A percentile compares a stretch with the other conserved stretches of the same genome.
These are phyloP conservation scores for Hydropsyche betteni DNA, from an alignment of 2,888 invertebrate genomes.

Conservation along the genomic window DNA sequence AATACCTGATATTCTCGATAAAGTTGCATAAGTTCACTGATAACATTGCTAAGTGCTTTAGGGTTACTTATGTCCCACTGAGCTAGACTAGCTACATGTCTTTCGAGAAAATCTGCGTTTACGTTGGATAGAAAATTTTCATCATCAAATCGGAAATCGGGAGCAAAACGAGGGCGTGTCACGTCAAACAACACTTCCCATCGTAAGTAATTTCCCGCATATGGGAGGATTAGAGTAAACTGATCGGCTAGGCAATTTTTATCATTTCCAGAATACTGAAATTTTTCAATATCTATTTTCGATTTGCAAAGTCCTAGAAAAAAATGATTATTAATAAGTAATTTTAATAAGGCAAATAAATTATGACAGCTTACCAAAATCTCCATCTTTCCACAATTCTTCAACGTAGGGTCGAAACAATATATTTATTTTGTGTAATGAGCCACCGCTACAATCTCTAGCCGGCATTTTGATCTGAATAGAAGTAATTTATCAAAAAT, in stretches of 20 bases:
- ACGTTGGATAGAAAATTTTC: constrained; percentile 70
- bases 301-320: constrained; percentile 62
- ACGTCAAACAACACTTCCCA: constrained; percentile 78
- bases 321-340: not conserved
- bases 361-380: constrained; percentile 57
- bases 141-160: constrained; percentile 80
- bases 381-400: constrained; percentile 61
- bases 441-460: constrained; percentile 53
- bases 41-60: constrained; percentile 67
- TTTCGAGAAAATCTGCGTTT: constrained; percentile 65
- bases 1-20: constrained; percentile 73
- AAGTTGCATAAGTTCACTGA: constrained; percentile 69
- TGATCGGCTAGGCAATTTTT: constrained; percentile 61
- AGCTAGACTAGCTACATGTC: constrained; percentile 68
- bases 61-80: constrained; percentile 73
- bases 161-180: constrained; percentile 71
- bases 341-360: constrained; percentile 24
- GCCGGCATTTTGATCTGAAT: constrained; percentile 43
- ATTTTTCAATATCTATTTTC: constrained; percentile 62
- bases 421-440: constrained; percentile 60
- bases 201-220: constrained; percentile 71
- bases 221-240: constrained; percentile 73
- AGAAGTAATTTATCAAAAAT: not conserved
- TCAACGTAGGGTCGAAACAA: constrained; percentile 62
- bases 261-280: constrained; percentile 57